Percentiles rank a stretch among this genome's conserved stretches.
These are phyloP conservation scores for Poecilus cupreus DNA, from an alignment of 2,888 invertebrate species.

Conservation along the genomic window DNA sequence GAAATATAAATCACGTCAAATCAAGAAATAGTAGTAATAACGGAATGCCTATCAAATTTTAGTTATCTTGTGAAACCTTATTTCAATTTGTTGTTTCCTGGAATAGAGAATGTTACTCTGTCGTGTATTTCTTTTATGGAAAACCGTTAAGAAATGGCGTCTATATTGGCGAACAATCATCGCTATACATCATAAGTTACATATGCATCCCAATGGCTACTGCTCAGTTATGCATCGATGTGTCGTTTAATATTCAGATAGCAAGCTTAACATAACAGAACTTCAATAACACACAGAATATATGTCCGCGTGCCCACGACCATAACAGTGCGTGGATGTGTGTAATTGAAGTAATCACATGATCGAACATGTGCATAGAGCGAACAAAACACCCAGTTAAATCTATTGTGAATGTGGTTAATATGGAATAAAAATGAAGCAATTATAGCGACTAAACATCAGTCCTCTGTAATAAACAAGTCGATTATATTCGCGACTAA, in stretches of 20 bases:
- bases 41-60: no score
- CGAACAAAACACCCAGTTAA: slow-evolving; percentile 3
- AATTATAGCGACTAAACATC: not conserved
- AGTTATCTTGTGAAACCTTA: no score
- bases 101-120: no score
- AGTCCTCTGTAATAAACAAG: not conserved
- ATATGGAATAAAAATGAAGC: not conserved
- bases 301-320: not conserved
- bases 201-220: no score
- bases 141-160: no score
- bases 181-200: no score
- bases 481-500: not conserved
- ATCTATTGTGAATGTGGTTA: not conserved
- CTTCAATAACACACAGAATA: slow-evolving; percentile 11
- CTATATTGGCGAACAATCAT: no score
- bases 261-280: not conserved
- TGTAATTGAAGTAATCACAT: slow-evolving; percentile 27
- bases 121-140: no score
- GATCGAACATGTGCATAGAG: slow-evolving; percentile 25
- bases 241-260: not conserved
- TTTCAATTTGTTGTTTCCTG: no score
- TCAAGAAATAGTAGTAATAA: no score
- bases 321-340: slow-evolving; percentile 11
- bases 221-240: no score
- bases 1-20: no score